Conservation (phyloP, 92 coral and sea anemone genomes). For the Heliopora coerulea region DNA sequence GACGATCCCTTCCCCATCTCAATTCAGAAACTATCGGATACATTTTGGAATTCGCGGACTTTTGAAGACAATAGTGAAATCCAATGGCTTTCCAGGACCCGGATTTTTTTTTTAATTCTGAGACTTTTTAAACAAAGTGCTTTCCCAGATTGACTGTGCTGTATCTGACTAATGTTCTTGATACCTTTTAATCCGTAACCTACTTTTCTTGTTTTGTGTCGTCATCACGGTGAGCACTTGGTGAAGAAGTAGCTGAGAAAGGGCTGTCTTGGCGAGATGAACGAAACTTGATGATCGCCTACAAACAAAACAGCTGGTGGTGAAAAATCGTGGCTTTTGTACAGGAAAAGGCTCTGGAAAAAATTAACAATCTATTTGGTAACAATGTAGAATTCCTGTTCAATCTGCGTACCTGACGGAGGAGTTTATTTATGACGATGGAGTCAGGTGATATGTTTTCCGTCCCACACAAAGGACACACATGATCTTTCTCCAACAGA, state of each 20-base stretch:
- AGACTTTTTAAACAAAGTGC: too few relatives aligned
- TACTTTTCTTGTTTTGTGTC: slow-evolving; percentile 19
- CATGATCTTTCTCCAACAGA: slow-evolving; percentile 86
- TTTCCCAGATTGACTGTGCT: too few relatives aligned
- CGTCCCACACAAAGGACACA: slow-evolving; percentile 89
- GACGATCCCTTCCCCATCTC: too few relatives aligned
- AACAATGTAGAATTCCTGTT: background rate
- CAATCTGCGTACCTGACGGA: slow-evolving; percentile 64
- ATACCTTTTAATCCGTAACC: too few relatives aligned
- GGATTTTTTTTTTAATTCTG: too few relatives aligned
- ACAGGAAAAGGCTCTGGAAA: too few relatives aligned
- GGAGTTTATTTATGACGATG: slow-evolving; percentile 88
- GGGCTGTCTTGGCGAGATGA: slow-evolving; percentile 7
- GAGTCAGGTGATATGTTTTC: slow-evolving; percentile 91
- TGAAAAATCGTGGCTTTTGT: too few relatives aligned
- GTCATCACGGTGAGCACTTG: slow-evolving; percentile 26
- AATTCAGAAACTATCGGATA: too few relatives aligned
- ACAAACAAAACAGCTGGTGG: background rate
- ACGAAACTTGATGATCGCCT: slow-evolving; percentile 28
- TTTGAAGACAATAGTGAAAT: too few relatives aligned
- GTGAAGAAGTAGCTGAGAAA: slow-evolving; percentile 24
- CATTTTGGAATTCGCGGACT: too few relatives aligned
- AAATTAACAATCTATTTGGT: background rate
- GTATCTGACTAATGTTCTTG: too few relatives aligned
- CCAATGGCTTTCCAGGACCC: too few relatives aligned